These are phyloP conservation scores for Hirudinaria manillensis DNA, from an alignment of 2,888 invertebrate species.

Conservation along the genomic window DNA sequence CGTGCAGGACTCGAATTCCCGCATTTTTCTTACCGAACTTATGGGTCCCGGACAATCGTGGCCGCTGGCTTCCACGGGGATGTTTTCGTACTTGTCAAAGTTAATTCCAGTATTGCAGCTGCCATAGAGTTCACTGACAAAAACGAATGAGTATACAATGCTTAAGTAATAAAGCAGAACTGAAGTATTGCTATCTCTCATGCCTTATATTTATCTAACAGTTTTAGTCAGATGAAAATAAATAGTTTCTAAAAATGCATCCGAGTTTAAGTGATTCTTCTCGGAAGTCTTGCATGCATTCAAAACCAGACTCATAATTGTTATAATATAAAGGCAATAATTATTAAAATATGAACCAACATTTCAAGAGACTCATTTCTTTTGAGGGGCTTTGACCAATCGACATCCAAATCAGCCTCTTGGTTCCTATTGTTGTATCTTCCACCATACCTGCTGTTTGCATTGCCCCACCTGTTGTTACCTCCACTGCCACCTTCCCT, in stretches of 20 bases:
- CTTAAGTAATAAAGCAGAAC: too few relatives aligned
- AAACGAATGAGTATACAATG: not conserved
- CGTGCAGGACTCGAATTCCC: not conserved
- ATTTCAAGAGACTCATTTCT: conserved; percentile 80
- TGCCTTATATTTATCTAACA: not conserved
- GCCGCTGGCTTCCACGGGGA: conserved; percentile 99
- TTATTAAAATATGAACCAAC: conserved; percentile 60
- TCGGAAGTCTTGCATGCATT: too few relatives aligned
- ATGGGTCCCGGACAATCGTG: conserved; percentile 86
- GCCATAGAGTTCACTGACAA: conserved; percentile 54
- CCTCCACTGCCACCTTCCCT: conserved; percentile 22
- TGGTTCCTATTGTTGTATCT: conserved; percentile 43
- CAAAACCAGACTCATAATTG: not conserved
- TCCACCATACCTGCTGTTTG: conserved; percentile 26
- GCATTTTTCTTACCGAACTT: conserved; percentile 64
- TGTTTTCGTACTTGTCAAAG: conserved; percentile 99
- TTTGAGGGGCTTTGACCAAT: conserved; percentile 79
- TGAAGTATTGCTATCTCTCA: not conserved
- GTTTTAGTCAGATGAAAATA: not conserved
- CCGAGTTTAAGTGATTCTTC: not conserved
- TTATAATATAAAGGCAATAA: not conserved
- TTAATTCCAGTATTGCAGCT: conserved; percentile 88
- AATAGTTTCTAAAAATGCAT: not conserved
- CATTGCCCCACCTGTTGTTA: conserved; percentile 23
- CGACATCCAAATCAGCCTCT: conserved; percentile 50